Base-by-base conservation (phyloP, 2,888 invertebrate species). In the Scotopteryx bipunctaria region DNA sequence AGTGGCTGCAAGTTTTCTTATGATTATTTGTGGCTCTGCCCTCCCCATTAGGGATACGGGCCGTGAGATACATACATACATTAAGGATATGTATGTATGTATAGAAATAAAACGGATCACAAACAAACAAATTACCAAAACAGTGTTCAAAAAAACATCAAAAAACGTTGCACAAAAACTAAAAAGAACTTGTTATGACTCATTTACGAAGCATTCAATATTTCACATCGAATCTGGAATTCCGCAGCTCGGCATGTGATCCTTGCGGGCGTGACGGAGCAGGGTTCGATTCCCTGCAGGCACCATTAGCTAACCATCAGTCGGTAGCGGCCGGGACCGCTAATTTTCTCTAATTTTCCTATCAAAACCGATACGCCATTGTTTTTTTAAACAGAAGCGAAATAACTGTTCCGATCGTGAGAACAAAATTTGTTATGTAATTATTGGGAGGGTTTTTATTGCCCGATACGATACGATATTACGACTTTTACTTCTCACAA, bases 341-440 rank as follows among this genome's bases (percentile, higher is more conserved):
- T 89, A 89, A 90, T 90, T 89, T 88, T 83, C 84, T 81, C 88
- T 89, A 88, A 90, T 90, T 90, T 89, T 88, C 89, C 81, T 88
- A 89, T 89, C 89, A 89, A 86, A 89, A 81, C 68, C 85, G 78
- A 81, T 77, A 79, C 80, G 71, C 65, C 70, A 74, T 80, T 78
- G 77, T 83, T 83, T 80, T 81, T n/a, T 79, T 75, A 62, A 69
- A 74, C 78, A 75, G 81, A 81, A 83, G 81, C 81, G 65, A 64
- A 59, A 65, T 83, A 84, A 85, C 85, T 80, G 86, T 73, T 65
- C 46, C 62, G 67, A 79, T 79, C 87, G 86, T 86, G 86, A 81
- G 86, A 88, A 87, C 76, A 67, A 67, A 69, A 66, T 64, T 69
- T 48, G 74, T 86, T 83, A 78, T 71, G 83, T 80, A 86, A 86